Percentiles rank a stretch among this genome's conserved stretches.
Conservation (phyloP, 2,797 vertebrate species). For the Propithecus deckenii region DNA sequence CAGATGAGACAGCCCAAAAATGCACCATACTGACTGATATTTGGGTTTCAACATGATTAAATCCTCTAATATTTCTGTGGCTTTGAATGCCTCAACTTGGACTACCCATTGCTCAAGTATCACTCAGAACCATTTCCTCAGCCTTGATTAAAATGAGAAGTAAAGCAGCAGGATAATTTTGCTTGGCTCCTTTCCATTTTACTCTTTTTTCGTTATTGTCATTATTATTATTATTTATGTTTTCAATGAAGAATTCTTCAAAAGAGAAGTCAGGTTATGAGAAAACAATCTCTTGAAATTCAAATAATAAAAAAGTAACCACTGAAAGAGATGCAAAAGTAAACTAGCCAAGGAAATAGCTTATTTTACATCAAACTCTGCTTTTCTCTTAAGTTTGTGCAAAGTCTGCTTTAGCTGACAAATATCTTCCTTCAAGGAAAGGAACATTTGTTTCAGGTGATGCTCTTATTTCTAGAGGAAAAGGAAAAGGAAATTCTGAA, state of each 20-base stretch:
- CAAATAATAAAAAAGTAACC: slow-evolving; percentile 21
- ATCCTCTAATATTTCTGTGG: neutral
- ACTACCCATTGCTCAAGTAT: neutral
- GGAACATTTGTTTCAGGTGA: slow-evolving; percentile 56
- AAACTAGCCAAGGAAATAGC: neutral
- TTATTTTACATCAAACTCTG: neutral
- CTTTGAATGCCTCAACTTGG: neutral
- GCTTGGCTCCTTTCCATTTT: slow-evolving; percentile 8
- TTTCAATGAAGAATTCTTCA: slow-evolving; percentile 25
- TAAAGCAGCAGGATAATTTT: slow-evolving; percentile 15
- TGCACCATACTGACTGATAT: neutral
- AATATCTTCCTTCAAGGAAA: slow-evolving; percentile 60
- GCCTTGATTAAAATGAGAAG: slow-evolving; percentile 12
- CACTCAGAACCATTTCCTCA: neutral
- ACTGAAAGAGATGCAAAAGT: neutral
- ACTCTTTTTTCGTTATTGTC: neutral
- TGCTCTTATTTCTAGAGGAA: slow-evolving; percentile 53
- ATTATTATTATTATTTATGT: neutral
- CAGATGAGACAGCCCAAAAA: neutral
- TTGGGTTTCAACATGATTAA: neutral
- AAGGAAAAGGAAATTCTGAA: slow-evolving; percentile 65
- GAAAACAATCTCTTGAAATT: neutral
- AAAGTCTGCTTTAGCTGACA: slow-evolving; percentile 53
- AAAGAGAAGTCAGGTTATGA: slow-evolving; percentile 16
- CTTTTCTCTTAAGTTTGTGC: slow-evolving; percentile 42